These are phyloP conservation scores for Drosophila eohydei DNA, from an alignment of 2,888 invertebrate genomes.

Conservation along the genomic window DNA sequence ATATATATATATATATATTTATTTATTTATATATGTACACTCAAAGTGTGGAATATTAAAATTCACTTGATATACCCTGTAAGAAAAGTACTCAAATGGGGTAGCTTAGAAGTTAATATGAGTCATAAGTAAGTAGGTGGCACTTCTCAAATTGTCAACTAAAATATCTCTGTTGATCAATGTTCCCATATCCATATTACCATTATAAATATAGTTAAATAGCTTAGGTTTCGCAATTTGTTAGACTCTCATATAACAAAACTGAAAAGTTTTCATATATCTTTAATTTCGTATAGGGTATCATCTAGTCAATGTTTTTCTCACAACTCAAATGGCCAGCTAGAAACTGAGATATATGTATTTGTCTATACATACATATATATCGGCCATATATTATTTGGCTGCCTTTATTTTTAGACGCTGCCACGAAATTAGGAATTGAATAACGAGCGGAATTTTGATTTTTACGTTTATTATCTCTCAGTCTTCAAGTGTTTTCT, in stretches of 20 bases:
- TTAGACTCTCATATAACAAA: neutral
- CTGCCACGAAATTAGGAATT: slow-evolving; percentile 28
- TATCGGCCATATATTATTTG: slow-evolving; percentile 24
- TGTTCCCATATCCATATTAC: too few relatives aligned
- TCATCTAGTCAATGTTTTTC: neutral
- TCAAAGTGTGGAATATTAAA: too few relatives aligned
- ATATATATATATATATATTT: too few relatives aligned
- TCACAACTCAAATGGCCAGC: neutral
- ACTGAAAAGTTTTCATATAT: neutral
- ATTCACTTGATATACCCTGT: too few relatives aligned
- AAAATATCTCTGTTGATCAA: too few relatives aligned
- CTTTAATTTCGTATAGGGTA: neutral
- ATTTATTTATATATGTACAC: too few relatives aligned
- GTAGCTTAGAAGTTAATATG: too few relatives aligned
- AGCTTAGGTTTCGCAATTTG: neutral
- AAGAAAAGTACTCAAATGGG: too few relatives aligned
- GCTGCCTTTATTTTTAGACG: slow-evolving; percentile 46
- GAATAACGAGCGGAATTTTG: slow-evolving; percentile 36
- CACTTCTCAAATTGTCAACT: too few relatives aligned
- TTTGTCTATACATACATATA: slow-evolving; percentile 6
- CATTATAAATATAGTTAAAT: too few relatives aligned
- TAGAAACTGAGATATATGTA: slow-evolving; percentile 8
- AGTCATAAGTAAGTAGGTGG: too few relatives aligned
- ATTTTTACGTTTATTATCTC: slow-evolving; percentile 50
- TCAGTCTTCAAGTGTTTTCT: slow-evolving; percentile 17